Evolutionary conservation across 53 echinoderm and acorn worm species (phyloP).

Genomic region (Antedon mediterranea): DNA sequence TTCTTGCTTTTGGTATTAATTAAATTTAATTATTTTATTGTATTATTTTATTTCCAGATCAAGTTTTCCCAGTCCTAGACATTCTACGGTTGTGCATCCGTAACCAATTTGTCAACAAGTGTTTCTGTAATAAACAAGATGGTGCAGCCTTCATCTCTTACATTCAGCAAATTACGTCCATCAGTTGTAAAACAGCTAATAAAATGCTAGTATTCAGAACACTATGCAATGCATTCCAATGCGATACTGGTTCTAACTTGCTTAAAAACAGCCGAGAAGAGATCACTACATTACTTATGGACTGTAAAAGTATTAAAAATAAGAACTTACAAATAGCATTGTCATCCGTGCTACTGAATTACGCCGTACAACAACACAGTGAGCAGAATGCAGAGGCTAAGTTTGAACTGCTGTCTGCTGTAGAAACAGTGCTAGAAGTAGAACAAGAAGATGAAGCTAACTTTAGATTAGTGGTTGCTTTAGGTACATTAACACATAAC

Average conservation of each 20-base stretch:
- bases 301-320: conserved; percentile 25
- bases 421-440: conserved; percentile 22
- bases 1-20: no score
- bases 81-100: conserved; percentile 68
- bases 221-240: conserved; percentile 58
- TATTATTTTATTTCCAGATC: no score
- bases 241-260: conserved; percentile 29
- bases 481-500: conserved; percentile 47
- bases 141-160: conserved; percentile 47
- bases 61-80: conserved; percentile 73
- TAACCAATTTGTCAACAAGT: conserved; percentile 55
- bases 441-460: conserved; percentile 60
- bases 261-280: conserved; percentile 25
- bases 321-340: conserved; percentile 62
- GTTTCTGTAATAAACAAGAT: conserved; percentile 63
- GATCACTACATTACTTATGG: conserved; percentile 22
- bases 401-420: conserved; percentile 52
- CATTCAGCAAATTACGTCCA: conserved; percentile 22
- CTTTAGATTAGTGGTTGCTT: conserved; percentile 66
- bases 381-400: conserved; percentile 41
- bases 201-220: conserved; percentile 74
- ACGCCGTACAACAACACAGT: conserved; percentile 24
- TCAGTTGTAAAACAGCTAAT: conserved; percentile 39
- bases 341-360: conserved; percentile 60
- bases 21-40: no score